These are phyloP conservation scores for Arge pagana DNA, from an alignment of 2,888 invertebrate species.

Conservation along the genomic window DNA sequence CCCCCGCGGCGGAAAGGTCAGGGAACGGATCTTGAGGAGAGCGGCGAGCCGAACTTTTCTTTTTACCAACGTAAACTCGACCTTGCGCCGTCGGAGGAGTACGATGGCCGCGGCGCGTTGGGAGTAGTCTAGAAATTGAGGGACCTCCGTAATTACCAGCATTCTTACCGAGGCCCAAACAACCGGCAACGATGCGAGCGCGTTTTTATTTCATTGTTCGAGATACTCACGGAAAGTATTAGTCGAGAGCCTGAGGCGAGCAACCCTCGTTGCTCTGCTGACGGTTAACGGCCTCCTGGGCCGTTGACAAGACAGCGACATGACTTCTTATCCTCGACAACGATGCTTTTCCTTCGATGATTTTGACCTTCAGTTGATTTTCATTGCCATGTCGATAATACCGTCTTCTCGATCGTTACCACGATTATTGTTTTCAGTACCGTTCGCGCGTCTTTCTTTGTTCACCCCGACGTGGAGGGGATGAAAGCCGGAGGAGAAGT, in stretches of 20 bases:
- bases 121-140: not conserved
- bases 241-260: conserved; percentile 47
- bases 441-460: not conserved
- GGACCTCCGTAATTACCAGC: not conserved
- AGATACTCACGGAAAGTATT: conserved; percentile 49
- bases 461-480: not conserved
- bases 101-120: not conserved
- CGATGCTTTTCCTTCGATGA: too few relatives aligned
- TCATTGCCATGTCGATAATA: too few relatives aligned
- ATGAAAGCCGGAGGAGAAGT: conserved; percentile 9
- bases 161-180: too few relatives aligned
- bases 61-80: not conserved
- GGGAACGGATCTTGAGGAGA: too few relatives aligned
- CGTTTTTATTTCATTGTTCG: not conserved
- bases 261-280: conserved; percentile 51
- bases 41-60: too few relatives aligned
- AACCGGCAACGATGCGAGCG: too few relatives aligned
- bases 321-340: too few relatives aligned
- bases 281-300: conserved; percentile 51
- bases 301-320: conserved; percentile 45
- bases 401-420: too few relatives aligned
- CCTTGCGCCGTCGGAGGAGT: not conserved
- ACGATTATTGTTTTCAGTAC: too few relatives aligned
- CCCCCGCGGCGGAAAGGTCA: too few relatives aligned
- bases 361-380: too few relatives aligned